Conservation (phyloP, 2,797 vertebrate genomes). For the Rhadinocentrus ornatus region DNA sequence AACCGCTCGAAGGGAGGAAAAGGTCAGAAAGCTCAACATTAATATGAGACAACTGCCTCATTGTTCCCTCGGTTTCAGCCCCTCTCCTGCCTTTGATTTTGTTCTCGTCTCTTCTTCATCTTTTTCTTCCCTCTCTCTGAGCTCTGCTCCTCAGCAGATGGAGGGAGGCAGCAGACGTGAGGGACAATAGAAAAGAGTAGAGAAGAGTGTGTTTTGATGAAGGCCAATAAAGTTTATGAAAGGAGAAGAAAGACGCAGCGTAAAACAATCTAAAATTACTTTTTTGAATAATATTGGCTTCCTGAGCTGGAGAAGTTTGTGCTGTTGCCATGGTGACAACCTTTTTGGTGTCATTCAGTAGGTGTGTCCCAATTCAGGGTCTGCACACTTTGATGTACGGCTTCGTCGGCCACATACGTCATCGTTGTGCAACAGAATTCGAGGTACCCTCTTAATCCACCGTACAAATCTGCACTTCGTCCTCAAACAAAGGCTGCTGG, state of each 20-base stretch:
- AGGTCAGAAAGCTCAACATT: slow-evolving; percentile 16
- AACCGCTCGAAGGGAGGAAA: slow-evolving; percentile 25
- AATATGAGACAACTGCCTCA: slow-evolving; percentile 1
- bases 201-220: background rate
- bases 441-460: too few relatives aligned
- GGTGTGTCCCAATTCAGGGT: too few relatives aligned
- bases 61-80: too few relatives aligned
- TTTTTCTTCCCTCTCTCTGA: background rate
- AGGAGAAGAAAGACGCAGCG: background rate
- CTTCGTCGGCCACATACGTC: too few relatives aligned
- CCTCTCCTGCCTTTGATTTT: background rate
- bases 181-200: background rate
- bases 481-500: too few relatives aligned
- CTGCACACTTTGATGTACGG: too few relatives aligned
- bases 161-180: background rate
- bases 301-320: slow-evolving; percentile 6
- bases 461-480: too few relatives aligned
- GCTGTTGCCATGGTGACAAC: slow-evolving; percentile 25
- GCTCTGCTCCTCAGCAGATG: slow-evolving; percentile 4
- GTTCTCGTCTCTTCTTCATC: background rate
- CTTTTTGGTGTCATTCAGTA: too few relatives aligned
- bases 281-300: too few relatives aligned
- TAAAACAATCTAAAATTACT: too few relatives aligned
- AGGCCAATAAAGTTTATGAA: background rate
- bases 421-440: too few relatives aligned